A percentile compares a stretch with the other conserved stretches of the same genome.
These are phyloP conservation scores for Luffia ferchaultella DNA, from an alignment of 2,888 invertebrate species.

Conservation along the genomic window DNA sequence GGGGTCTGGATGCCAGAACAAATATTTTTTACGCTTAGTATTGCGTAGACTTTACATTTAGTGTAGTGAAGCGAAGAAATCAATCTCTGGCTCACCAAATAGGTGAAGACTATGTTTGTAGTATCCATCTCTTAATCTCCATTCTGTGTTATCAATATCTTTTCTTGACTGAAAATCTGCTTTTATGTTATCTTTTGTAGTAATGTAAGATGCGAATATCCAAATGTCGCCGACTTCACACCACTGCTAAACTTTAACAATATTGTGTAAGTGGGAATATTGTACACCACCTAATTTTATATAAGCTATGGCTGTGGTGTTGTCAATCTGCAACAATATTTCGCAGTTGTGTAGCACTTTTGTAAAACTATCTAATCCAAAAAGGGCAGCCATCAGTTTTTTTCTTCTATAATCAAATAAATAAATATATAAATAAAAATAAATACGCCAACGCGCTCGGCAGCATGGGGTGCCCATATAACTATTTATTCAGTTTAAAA, in stretches of 20 bases:
- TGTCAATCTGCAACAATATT: not conserved
- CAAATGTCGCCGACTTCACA: conserved; percentile 3
- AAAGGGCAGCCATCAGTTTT: not conserved
- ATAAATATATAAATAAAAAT: too few species aligned
- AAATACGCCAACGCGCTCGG: too few species aligned
- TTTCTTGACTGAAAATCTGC: conserved; percentile 7
- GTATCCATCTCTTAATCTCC: not conserved
- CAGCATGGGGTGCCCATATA: too few species aligned
- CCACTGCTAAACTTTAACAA: conserved; percentile 4
- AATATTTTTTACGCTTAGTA: conserved; percentile 10
- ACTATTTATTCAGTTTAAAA: too few species aligned
- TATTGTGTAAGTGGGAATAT: conserved; percentile 1
- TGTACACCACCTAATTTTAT: conserved; percentile 6
- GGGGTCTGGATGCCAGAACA: conserved; percentile 18
- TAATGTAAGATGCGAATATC: conserved; percentile 7
- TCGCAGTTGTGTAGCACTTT: not conserved
- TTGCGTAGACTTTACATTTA: too few species aligned
- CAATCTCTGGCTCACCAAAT: conserved; percentile 8
- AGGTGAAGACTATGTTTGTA: not conserved
- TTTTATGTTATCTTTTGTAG: conserved; percentile 2
- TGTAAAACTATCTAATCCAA: not conserved
- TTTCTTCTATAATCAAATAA: too few species aligned
- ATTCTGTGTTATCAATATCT: conserved; percentile 1
- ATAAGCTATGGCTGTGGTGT: conserved; percentile 5
- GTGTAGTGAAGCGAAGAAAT: conserved; percentile 8